phyloP scores from a whole-genome alignment of 2,113 vertebrate species.

The Aepyceros melampus region DNA sequence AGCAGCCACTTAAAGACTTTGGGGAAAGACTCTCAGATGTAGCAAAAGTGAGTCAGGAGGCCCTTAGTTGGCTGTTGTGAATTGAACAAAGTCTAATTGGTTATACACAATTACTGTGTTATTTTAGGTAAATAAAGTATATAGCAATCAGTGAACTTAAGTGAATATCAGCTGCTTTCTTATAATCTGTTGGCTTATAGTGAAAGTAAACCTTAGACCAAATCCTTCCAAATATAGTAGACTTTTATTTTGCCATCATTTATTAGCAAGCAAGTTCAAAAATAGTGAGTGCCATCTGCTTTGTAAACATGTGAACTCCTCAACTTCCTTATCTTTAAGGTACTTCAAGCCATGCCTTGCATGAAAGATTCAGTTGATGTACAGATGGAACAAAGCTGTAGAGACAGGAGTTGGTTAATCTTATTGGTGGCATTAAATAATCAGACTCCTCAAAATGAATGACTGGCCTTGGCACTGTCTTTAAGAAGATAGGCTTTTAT shows the following conservation, averaged over 20 bases:
- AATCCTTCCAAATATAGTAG: neutral
- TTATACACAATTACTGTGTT: neutral
- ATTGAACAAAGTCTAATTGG: neutral
- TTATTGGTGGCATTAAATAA: no score
- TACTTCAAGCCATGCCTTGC: neutral
- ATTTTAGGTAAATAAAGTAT: neutral
- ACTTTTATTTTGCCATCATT: neutral
- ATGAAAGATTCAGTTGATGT: neutral
- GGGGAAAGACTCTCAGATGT: neutral
- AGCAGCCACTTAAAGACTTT: neutral
- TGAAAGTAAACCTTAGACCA: neutral
- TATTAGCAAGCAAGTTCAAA: neutral
- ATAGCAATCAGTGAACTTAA: neutral
- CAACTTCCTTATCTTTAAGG: neutral
- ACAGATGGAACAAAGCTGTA: neutral
- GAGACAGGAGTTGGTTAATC: neutral
- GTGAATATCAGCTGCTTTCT: neutral
- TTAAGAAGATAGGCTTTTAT: neutral
- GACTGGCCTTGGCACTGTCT: neutral
- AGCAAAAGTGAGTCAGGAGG: neutral
- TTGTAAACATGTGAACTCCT: neutral
- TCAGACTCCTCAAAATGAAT: neutral
- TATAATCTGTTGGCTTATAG: neutral
- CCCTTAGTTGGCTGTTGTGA: neutral
- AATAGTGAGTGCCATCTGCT: neutral